Evolutionary conservation across 2,888 invertebrate genomes (phyloP), one percentile per base, ranked within the genome.

Genomic region (Maniola hyperantus): DNA sequence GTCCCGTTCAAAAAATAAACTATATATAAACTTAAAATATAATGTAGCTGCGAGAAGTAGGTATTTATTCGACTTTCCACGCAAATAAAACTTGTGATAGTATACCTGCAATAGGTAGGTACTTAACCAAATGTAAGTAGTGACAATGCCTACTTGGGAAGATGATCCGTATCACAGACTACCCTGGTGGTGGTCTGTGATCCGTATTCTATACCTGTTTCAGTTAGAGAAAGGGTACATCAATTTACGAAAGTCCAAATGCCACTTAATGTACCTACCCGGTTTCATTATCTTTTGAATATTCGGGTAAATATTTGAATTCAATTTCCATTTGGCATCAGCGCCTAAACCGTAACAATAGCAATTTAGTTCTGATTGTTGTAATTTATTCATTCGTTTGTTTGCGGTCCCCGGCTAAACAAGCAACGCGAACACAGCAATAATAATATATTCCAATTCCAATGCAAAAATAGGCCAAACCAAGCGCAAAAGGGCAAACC

Each of bases 381-480:
- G 36, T 36, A 57, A 57, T 42, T 57, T 20, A 57, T 57, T 46
- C 55, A 46, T 46, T 46, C 55, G 34, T 46, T 64, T 46, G 57
- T 48, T 64, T 48, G 64, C 39, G 66, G 61, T 60, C 39, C 18
- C 55, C 36, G 36, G 36, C 15, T 54, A 64, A 65, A 64, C 61
- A 64, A 68, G 63, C 53, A 60, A 62, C 66, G 54, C 57, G 64
- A 68, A 65, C 65, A 62, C 68, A 50, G 64, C 53, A 72, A 71
- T 67, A 71, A 70, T 66, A 54, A 42, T 42, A 20, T 36, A 55
- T 55, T 55, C 54, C 11, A 20, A 20, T 26, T 26, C 50, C 7
- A 71, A 65, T 69, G 71, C 58, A 68, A 73, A 72, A 73, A 67
- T 46, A 66, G 55, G 33, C 61, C 26, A 64, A 64, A 62, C 34